Conservation (phyloP, 1,140 invertebrate genomes). For the Lordiphosa mommai region DNA sequence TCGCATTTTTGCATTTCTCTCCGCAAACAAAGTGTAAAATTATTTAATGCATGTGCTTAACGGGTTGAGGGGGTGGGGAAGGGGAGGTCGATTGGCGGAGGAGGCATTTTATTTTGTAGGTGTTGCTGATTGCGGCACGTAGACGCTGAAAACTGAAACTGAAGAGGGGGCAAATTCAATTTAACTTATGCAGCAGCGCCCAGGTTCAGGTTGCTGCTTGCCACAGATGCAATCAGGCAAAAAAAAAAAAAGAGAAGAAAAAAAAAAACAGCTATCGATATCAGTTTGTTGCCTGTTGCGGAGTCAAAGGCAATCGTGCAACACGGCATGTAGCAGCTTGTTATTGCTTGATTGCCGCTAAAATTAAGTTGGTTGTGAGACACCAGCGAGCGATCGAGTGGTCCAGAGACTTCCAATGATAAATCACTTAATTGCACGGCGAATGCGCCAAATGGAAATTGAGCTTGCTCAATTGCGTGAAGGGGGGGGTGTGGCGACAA, state of each 20-base stretch:
- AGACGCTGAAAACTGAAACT: constrained; percentile 43
- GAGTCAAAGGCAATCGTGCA: constrained; percentile 77
- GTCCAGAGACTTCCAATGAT: constrained; percentile 61
- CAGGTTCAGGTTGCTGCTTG: constrained; percentile 47
- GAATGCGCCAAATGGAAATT: constrained; percentile 76
- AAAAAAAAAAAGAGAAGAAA: constrained; percentile 50
- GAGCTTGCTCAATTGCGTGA: constrained; percentile 45
- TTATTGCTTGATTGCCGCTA: constrained; percentile 78
- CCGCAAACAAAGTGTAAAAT: constrained; percentile 73
- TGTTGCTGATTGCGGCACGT: constrained; percentile 75
- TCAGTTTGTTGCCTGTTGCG: constrained; percentile 50
- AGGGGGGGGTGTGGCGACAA: neutral
- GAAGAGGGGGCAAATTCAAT: constrained; percentile 68
- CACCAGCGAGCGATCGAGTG: neutral
- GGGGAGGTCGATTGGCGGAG: too few species aligned
- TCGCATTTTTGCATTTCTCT: constrained; percentile 58
- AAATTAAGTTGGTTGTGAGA: constrained; percentile 74
- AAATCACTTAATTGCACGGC: constrained; percentile 75
- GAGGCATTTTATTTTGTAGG: constrained; percentile 48
- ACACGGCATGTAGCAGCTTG: constrained; percentile 76
- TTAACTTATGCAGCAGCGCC: constrained; percentile 53
- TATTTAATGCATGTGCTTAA: constrained; percentile 70
- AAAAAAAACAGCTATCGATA: constrained; percentile 71
- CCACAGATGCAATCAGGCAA: constrained; percentile 72
- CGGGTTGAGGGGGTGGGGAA: neutral